phyloP scores from a whole-genome alignment of 2,113 vertebrate genomes.

The Heptranchias perlo region DNA sequence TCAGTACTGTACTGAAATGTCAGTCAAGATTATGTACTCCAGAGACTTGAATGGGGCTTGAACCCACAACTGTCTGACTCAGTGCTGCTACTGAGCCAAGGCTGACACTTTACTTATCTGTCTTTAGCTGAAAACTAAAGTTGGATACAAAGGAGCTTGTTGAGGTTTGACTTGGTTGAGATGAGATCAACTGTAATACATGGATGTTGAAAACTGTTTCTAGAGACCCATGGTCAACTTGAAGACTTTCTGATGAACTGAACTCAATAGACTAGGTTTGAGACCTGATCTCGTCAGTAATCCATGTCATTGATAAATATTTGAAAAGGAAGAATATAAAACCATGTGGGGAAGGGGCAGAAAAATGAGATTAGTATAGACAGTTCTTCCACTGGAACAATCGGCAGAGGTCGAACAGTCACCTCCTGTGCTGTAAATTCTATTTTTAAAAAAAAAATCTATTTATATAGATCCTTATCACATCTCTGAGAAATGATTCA shows the following conservation, averaged over 20 bases:
- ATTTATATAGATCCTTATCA: not conserved
- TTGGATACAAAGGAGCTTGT: not conserved
- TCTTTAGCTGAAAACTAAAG: not conserved
- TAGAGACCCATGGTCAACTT: not conserved
- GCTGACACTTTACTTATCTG: not conserved
- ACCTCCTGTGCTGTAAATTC: not conserved
- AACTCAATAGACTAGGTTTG: not conserved
- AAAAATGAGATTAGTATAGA: too few relatives aligned
- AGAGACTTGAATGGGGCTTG: not conserved
- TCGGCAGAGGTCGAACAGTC: not conserved
- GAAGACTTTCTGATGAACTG: not conserved
- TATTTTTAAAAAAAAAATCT: not conserved
- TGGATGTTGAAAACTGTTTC: not conserved
- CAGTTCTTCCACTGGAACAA: too few relatives aligned
- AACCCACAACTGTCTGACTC: not conserved
- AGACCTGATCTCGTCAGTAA: not conserved
- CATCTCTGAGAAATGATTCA: not conserved
- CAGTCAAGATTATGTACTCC: not conserved
- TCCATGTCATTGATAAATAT: not conserved
- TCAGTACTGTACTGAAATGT: not conserved
- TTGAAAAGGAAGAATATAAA: not conserved
- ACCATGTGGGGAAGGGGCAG: not conserved
- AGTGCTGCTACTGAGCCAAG: not conserved
- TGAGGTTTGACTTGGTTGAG: not conserved
- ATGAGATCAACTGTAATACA: not conserved